Base-by-base conservation (phyloP, 2,797 vertebrate species). In the Crypturellus tataupa region DNA sequence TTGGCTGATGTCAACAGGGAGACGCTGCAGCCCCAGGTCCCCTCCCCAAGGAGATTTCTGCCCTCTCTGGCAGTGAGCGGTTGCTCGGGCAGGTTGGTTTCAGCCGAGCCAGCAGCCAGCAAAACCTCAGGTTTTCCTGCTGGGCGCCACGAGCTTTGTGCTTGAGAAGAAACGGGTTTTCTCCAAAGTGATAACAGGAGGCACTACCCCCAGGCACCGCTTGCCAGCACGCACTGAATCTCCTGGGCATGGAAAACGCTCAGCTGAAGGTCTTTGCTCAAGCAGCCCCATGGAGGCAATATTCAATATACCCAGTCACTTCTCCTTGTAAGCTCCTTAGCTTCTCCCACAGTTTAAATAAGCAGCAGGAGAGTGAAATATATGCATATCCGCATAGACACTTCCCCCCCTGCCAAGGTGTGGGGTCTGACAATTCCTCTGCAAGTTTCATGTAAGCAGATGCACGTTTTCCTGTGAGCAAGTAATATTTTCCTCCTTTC, bases 11-110 rank as follows among this genome's bases (percentile, higher is more conserved):
- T 21, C 20, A 10, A 31, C 68, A 39, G 31, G 44, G 19, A 0
- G 1, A 53, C 16, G 44, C 17, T 1, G 2, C 24, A 21, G 46
- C 3, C 1, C 1, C 35, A 31, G 7, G 25, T 21, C 35, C 19
- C 59, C 35, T 62, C 29, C 2, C 83, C 85, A 53, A 71, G 75
- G 67, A 81, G 40, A 14, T 51, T 68, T 69, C 3, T 13, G n/a
- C 23, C 39, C 67, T 70, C 47, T 88, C 89, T 68, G 80, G 91
- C 94, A 75, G 76, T 79, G 94, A 79, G 63, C 20, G 86, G 80
- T 67, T 5, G 1, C 40, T 65, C 89, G 80, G 49, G 55, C 72
- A 65, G 69, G 33, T 75, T 83, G 65, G 27, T 55, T 10, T 31
- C 68, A 85, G 78, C 65, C 9, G 81, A 92, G 80, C 80, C 47